Percentiles rank a stretch among this genome's conserved stretches.
Evolutionary conservation across 2,888 invertebrate genomes (phyloP).

Genomic region (Drosophila macrospina): DNA sequence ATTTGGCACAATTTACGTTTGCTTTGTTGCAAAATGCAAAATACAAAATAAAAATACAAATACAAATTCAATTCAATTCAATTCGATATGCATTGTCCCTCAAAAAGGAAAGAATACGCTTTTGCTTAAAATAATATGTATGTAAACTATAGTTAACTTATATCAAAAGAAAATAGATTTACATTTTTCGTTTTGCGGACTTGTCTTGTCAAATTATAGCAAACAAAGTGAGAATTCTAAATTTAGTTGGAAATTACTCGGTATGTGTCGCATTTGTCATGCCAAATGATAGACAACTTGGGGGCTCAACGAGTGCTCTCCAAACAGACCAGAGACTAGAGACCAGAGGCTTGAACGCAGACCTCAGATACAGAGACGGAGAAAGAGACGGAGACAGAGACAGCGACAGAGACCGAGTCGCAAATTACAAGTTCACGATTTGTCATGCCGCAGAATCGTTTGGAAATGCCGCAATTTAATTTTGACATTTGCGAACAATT

Average conservation of each 20-base stretch:
- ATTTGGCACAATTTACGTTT: conserved; percentile 64
- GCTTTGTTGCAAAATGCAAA: conserved; percentile 17
- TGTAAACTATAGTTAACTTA: conserved; percentile 29
- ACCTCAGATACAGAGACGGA: not conserved
- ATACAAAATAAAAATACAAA: conserved; percentile 20
- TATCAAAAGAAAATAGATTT: conserved; percentile 34
- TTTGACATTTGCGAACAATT: conserved; percentile 65
- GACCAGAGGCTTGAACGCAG: not conserved
- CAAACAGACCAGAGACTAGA: not conserved
- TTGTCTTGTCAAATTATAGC: conserved; percentile 44
- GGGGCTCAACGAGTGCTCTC: not conserved
- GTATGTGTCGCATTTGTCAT: conserved; percentile 26
- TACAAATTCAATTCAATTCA: conserved; percentile 13
- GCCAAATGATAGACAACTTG: conserved; percentile 43
- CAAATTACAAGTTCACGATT: conserved; percentile 77
- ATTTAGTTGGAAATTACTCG: conserved; percentile 51
- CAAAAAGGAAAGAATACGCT: conserved; percentile 33
- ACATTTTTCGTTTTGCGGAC: conserved; percentile 29
- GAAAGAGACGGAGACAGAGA: not conserved
- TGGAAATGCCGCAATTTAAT: conserved; percentile 72
- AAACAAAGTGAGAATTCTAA: conserved; percentile 46
- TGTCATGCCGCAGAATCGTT: conserved; percentile 59
- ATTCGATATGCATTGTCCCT: conserved; percentile 48
- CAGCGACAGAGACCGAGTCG: conserved; percentile 32
- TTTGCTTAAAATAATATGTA: conserved; percentile 1